Percentiles rank a stretch among this genome's conserved stretches.
phyloP scores from a whole-genome alignment of 1,140 invertebrate genomes.

The Drosophila micromelanica region DNA sequence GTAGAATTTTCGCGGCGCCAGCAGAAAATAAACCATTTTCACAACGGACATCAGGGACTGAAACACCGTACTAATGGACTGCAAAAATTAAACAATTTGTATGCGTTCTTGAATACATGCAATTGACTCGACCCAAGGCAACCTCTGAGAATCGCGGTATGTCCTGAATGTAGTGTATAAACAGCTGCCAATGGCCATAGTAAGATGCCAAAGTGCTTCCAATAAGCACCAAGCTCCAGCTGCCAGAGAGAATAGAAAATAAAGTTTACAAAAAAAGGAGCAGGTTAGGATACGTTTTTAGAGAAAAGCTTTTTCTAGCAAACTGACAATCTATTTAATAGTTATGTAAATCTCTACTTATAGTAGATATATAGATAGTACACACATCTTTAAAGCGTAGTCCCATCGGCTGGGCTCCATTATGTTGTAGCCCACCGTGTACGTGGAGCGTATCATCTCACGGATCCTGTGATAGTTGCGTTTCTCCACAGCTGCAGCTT shows the following conservation, averaged over 20 bases:
- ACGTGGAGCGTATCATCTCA: conserved; percentile 64
- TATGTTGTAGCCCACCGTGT: conserved; percentile 65
- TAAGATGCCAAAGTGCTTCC: conserved; percentile 52
- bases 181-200: conserved; percentile 69
- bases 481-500: conserved; percentile 38
- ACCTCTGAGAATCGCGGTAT: conserved; percentile 49
- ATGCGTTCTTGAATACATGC: conserved; percentile 5
- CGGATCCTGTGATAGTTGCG: conserved; percentile 65
- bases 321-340: too few relatives aligned
- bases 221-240: conserved; percentile 63
- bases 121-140: neutral
- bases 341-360: too few relatives aligned
- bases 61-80: conserved; percentile 64
- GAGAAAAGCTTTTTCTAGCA: too few relatives aligned
- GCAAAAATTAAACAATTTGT: conserved; percentile 32
- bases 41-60: conserved; percentile 61
- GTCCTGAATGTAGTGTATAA: conserved; percentile 50
- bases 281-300: too few relatives aligned
- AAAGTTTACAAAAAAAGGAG: too few relatives aligned
- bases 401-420: conserved; percentile 46
- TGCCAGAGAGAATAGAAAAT: neutral
- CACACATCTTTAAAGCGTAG: conserved; percentile 50
- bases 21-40: conserved; percentile 70
- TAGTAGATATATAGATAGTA: neutral
- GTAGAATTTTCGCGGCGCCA: conserved; percentile 54